phyloP scores from a whole-genome alignment of 2,888 invertebrate genomes.

The Drosophila nr. fundita region DNA sequence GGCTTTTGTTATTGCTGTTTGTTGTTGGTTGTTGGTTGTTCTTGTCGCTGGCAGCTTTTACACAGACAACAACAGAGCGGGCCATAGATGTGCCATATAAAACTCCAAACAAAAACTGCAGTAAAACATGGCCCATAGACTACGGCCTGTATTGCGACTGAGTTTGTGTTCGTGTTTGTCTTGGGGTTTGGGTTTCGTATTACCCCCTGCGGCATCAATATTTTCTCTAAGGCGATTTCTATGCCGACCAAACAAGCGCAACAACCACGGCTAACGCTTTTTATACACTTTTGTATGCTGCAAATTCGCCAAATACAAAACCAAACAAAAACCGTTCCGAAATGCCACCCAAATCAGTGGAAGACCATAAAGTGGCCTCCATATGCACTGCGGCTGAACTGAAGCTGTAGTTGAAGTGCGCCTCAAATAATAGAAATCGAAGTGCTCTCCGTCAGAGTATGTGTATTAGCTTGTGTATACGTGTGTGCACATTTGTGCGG shows the following conservation, averaged over 20 bases:
- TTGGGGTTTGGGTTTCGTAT: constrained; percentile 22
- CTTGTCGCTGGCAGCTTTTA: constrained; percentile 38
- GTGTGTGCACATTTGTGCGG: constrained; percentile 16
- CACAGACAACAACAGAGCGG: constrained; percentile 37
- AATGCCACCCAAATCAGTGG: constrained; percentile 60
- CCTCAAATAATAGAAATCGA: constrained; percentile 70
- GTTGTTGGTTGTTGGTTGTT: constrained; percentile 26
- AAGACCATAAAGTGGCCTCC: constrained; percentile 68
- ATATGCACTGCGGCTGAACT: constrained; percentile 64
- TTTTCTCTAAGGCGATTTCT: constrained; percentile 70
- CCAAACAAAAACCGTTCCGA: constrained; percentile 14
- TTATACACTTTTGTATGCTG: constrained; percentile 56
- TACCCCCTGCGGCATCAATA: constrained; percentile 64
- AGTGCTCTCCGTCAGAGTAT: constrained; percentile 16
- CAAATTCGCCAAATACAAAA: constrained; percentile 21
- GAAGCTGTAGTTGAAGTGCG: constrained; percentile 38
- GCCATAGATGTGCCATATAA: constrained; percentile 66
- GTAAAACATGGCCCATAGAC: constrained; percentile 66
- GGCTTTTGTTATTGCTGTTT: constrained; percentile 42
- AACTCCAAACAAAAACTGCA: constrained; percentile 75
- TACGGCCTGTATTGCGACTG: constrained; percentile 17
- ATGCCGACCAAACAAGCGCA: constrained; percentile 55
- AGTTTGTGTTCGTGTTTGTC: constrained; percentile 11
- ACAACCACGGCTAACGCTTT: constrained; percentile 62
- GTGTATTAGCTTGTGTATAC: constrained; percentile 11